These are phyloP conservation scores for Hippocampus kuda DNA, from an alignment of 2,797 vertebrate species.

Conservation along the genomic window DNA sequence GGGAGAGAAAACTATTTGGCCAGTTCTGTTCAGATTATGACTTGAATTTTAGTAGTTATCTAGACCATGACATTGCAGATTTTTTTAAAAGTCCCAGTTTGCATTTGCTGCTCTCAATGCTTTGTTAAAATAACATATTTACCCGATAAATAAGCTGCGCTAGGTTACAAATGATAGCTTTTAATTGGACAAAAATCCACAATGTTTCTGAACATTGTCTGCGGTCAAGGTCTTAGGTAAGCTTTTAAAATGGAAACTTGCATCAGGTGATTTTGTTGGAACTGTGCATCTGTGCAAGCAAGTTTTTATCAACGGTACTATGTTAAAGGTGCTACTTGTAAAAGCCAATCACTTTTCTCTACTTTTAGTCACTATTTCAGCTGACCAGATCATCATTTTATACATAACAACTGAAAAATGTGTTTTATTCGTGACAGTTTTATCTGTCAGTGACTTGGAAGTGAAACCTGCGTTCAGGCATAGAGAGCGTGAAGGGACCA, in stretches of 20 bases:
- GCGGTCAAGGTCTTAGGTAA: not conserved
- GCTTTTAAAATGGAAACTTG: not conserved
- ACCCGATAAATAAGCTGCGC: not conserved
- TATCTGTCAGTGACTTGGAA: not conserved
- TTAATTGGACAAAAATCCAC: not conserved
- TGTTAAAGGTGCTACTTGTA: constrained; percentile 3
- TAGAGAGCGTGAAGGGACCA: not conserved
- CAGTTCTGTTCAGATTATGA: not conserved
- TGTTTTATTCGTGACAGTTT: not conserved
- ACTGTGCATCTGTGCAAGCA: not conserved
- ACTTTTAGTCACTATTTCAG: not conserved
- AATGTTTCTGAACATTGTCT: not conserved
- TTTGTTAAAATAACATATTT: not conserved
- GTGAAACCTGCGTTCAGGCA: not conserved
- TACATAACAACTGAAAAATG: not conserved
- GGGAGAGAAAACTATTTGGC: not conserved
- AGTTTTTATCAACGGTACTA: not conserved
- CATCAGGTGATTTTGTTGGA: not conserved
- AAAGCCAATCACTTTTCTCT: not conserved
- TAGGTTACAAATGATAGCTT: not conserved
- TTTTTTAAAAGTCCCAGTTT: not conserved
- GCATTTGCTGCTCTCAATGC: not conserved
- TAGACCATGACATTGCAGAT: not conserved
- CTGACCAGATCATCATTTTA: not conserved
- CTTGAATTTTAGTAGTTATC: not conserved